phyloP scores from a whole-genome alignment of 2,888 invertebrate genomes.

The Ferdinandea cuprea region DNA sequence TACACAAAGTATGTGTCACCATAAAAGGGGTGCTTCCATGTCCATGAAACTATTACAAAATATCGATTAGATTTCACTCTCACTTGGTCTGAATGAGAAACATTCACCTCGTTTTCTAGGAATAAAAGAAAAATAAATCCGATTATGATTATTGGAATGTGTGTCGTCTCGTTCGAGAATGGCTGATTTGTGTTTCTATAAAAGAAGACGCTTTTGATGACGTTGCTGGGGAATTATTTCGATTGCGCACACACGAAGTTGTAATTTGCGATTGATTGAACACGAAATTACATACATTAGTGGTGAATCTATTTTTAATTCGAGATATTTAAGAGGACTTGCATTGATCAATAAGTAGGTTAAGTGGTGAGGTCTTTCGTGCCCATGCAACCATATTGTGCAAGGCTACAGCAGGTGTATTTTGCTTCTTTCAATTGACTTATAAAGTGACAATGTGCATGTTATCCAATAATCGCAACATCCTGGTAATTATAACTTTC shows the following conservation, averaged over 20 bases:
- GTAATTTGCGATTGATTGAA: no score
- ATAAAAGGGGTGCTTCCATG: conserved; percentile 61
- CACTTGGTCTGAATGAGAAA: conserved; percentile 55
- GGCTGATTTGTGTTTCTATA: background rate
- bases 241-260: background rate
- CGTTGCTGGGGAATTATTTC: conserved; percentile 2
- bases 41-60: conserved; percentile 72
- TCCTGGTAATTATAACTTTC: conserved; percentile 21
- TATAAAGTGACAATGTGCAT: no score
- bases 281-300: no score
- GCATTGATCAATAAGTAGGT: no score
- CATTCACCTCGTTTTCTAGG: conserved; percentile 64
- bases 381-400: no score
- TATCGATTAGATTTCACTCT: conserved; percentile 72
- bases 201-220: background rate
- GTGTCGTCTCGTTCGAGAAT: background rate
- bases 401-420: no score
- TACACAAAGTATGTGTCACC: no score
- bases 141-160: conserved; percentile 33
- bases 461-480: background rate
- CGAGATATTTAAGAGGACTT: no score
- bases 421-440: no score
- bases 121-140: conserved; percentile 45
- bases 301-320: background rate
- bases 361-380: no score